Evolutionary conservation across 2,797 vertebrate species (phyloP).

Genomic region (Numenius phaeopus): DNA sequence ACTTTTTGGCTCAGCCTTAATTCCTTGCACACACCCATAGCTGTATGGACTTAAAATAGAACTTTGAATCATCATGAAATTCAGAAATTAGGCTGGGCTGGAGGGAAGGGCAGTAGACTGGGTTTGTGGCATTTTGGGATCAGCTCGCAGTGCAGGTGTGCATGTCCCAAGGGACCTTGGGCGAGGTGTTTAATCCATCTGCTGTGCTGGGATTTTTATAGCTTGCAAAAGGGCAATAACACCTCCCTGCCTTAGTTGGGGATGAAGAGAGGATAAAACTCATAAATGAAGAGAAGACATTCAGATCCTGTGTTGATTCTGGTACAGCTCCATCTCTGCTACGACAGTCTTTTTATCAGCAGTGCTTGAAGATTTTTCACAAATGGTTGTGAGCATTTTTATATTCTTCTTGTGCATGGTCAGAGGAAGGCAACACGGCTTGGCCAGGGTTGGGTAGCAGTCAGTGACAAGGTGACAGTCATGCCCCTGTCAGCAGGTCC

Average conservation of each 20-base stretch:
- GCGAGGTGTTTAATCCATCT: background rate
- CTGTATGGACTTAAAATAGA: conserved; percentile 28
- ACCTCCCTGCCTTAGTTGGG: background rate
- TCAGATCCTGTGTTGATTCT: background rate
- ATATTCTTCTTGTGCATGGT: background rate
- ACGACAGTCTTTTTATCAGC: background rate
- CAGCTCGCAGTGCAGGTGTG: background rate
- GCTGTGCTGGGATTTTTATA: background rate
- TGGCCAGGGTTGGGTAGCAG: background rate
- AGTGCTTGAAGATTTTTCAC: background rate
- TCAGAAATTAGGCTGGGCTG: conserved; percentile 34
- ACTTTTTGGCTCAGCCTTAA: background rate
- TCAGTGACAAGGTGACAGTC: background rate
- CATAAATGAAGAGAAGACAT: background rate
- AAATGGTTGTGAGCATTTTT: background rate
- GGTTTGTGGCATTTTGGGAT: conserved; percentile 5
- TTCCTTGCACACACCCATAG: conserved; percentile 1
- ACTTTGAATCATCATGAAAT: conserved; percentile 38
- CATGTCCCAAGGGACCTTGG: background rate
- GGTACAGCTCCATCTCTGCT: background rate
- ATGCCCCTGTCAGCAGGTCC: background rate
- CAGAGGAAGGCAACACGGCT: background rate
- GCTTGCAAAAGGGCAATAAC: background rate
- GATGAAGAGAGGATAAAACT: background rate
- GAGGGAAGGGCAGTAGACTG: background rate